phyloP scores from a whole-genome alignment of 1,140 invertebrate species.

The Pissodes strobi region DNA sequence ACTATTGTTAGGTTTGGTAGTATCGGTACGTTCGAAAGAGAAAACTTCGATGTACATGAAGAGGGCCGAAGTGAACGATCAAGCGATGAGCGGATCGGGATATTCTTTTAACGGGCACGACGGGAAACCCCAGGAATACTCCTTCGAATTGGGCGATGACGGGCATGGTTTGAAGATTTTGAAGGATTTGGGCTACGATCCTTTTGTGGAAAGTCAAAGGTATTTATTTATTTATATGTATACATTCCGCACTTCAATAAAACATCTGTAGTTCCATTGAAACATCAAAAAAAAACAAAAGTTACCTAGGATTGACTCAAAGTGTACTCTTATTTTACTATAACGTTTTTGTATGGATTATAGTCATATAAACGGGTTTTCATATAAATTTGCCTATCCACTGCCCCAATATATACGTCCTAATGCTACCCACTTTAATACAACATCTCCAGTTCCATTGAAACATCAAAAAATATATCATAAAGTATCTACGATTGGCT shows the following conservation, averaged over 20 bases:
- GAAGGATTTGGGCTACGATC: conserved; percentile 20
- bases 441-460: too few relatives aligned
- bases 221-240: not conserved
- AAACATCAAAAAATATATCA: too few relatives aligned
- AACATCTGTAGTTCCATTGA: too few relatives aligned
- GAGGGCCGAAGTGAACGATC: conserved; percentile 29
- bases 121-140: conserved; percentile 22
- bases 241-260: not conserved
- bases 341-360: too few relatives aligned
- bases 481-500: too few relatives aligned
- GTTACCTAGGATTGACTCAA: too few relatives aligned
- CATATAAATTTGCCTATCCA: too few relatives aligned
- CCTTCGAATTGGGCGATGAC: conserved; percentile 46
- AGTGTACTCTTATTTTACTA: too few relatives aligned
- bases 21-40: conserved; percentile 3
- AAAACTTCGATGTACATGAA: conserved; percentile 31
- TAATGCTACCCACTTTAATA: too few relatives aligned
- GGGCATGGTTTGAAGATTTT: conserved; percentile 26
- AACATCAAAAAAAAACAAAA: not conserved
- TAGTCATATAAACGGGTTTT: too few relatives aligned
- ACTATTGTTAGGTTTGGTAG: not conserved
- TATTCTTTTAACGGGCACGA: conserved; percentile 36
- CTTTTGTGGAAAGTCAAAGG: conserved; percentile 12
- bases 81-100: conserved; percentile 36
- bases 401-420: too few relatives aligned